These are phyloP conservation scores for Acromyrmex echinatior DNA, from an alignment of 1,140 invertebrate species.

Conservation along the genomic window DNA sequence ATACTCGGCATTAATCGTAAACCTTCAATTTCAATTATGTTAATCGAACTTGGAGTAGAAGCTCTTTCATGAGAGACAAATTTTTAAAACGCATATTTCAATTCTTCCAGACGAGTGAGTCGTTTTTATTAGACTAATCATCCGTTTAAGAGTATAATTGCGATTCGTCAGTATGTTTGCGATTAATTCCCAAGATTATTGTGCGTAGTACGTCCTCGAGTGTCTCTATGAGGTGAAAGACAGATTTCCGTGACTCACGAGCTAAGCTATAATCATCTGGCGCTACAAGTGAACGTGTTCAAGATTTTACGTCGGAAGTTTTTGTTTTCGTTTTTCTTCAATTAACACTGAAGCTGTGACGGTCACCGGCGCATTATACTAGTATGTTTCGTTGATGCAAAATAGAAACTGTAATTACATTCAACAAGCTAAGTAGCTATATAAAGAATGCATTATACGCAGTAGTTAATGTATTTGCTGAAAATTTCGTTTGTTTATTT, in stretches of 20 bases:
- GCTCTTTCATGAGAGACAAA: not conserved
- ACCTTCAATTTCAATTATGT: not conserved
- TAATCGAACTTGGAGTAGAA: not conserved
- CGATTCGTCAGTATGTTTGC: slow-evolving; percentile 1
- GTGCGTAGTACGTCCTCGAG: not conserved
- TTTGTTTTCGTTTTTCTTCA: not conserved
- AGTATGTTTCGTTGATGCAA: not conserved
- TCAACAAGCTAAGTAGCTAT: not conserved
- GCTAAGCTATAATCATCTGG: slow-evolving; percentile 25
- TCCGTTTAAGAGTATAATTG: not conserved
- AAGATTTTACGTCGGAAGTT: not conserved
- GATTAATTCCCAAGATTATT: not conserved
- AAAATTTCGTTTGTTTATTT: not conserved
- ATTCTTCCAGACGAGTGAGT: not conserved
- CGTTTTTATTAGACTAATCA: not conserved
- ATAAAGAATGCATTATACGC: not conserved
- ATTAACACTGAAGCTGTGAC: slow-evolving; percentile 20
- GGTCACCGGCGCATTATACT: slow-evolving; percentile 8
- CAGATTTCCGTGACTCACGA: slow-evolving; percentile 26
- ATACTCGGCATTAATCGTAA: not conserved
- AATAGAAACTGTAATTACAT: not conserved
- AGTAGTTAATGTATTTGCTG: too few relatives aligned
- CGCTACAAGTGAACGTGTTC: slow-evolving; percentile 30
- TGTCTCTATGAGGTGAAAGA: not conserved
- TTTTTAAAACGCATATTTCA: slow-evolving; percentile 15